These are phyloP conservation scores for Kryptolebias ocellatus DNA, from an alignment of 2,797 vertebrate genomes.

Conservation along the genomic window DNA sequence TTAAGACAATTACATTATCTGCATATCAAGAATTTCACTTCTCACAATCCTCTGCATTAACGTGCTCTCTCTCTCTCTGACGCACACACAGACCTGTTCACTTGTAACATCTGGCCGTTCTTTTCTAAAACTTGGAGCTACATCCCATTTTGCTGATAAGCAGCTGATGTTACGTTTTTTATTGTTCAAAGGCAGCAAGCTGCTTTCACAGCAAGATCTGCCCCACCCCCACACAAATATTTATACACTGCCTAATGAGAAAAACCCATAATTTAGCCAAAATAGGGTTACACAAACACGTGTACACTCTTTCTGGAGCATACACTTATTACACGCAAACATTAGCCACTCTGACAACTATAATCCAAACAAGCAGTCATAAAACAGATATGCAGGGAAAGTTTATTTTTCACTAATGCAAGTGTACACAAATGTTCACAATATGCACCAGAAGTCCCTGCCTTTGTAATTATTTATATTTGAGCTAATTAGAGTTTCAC, in stretches of 20 bases:
- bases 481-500: too few relatives aligned
- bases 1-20: slow-evolving; percentile 57
- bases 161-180: slow-evolving; percentile 55
- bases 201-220: slow-evolving; percentile 67
- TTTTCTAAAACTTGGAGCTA: slow-evolving; percentile 40
- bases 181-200: slow-evolving; percentile 70
- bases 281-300: slow-evolving; percentile 33
- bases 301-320: background rate
- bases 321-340: slow-evolving; percentile 18
- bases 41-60: slow-evolving; percentile 67
- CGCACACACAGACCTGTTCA: slow-evolving; percentile 8
- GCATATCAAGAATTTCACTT: slow-evolving; percentile 58
- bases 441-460: too few relatives aligned
- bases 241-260: slow-evolving; percentile 67
- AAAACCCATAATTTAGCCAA: slow-evolving; percentile 57
- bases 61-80: slow-evolving; percentile 27
- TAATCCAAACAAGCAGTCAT: slow-evolving; percentile 8
- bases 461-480: too few relatives aligned
- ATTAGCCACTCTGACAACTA: slow-evolving; percentile 17
- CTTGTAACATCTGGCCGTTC: slow-evolving; percentile 62
- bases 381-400: slow-evolving; percentile 9
- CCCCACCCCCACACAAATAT: slow-evolving; percentile 59
- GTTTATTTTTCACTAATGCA: too few relatives aligned
- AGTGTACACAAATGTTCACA: too few relatives aligned
- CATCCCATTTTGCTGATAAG: slow-evolving; percentile 62